phyloP scores from a whole-genome alignment of 2,113 vertebrate species.

The Catharus fuscescens region DNA sequence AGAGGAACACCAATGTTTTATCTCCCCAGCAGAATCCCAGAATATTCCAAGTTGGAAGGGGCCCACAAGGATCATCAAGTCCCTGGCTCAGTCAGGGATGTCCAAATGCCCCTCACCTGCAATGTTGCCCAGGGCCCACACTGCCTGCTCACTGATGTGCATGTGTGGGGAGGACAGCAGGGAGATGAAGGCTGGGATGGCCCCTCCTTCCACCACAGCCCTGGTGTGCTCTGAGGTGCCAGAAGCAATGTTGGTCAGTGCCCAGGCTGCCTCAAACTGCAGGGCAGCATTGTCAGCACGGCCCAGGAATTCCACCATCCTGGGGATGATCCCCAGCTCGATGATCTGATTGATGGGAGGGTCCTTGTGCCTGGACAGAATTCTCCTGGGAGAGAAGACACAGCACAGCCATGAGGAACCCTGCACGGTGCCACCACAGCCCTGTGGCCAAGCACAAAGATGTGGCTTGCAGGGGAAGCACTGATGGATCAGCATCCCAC shows the following conservation, averaged over 20 bases:
- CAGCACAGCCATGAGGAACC: not conserved
- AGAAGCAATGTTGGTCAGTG: conserved; percentile 90
- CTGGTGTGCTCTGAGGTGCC: conserved; percentile 87
- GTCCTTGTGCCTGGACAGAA: conserved; percentile 84
- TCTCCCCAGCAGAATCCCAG: not conserved
- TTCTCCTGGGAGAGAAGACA: conserved; percentile 71
- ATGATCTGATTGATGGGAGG: conserved; percentile 83
- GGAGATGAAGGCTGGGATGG: conserved; percentile 81
- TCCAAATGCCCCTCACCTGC: conserved; percentile 77
- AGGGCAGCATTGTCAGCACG: conserved; percentile 69
- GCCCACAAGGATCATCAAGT: not conserved
- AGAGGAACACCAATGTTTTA: not conserved
- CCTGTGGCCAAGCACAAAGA: fast-evolving
- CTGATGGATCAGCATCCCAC: not conserved
- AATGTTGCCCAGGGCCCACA: conserved; percentile 94
- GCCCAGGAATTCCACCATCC: conserved; percentile 84
- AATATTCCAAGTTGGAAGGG: not conserved
- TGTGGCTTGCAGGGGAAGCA: not conserved
- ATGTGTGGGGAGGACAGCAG: conserved; percentile 84
- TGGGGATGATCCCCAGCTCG: conserved; percentile 80
- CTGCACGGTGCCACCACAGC: fast-evolving
- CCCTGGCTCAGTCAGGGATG: not conserved
- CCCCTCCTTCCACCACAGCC: conserved; percentile 86
- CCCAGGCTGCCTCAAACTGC: conserved; percentile 94
- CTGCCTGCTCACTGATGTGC: conserved; percentile 89